Conservation (phyloP, 2,797 vertebrate genomes). For the Tapirus indicus region DNA sequence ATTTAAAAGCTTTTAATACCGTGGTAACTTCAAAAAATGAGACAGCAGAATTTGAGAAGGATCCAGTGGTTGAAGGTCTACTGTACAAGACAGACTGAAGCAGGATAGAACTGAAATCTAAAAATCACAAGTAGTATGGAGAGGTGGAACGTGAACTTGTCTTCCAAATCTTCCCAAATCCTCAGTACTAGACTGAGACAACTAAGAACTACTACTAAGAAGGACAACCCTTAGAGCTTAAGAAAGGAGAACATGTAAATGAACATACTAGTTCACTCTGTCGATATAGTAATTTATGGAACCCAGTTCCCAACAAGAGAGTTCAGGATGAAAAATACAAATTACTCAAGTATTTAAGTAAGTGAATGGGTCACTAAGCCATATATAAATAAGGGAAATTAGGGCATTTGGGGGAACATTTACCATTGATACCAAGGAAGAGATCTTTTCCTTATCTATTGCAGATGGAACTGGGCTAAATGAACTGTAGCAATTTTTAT, state of each 20-base stretch:
- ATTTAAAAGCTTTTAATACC: background rate
- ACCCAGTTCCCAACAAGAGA: background rate
- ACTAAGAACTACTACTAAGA: background rate
- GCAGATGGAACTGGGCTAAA: background rate
- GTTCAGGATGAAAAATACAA: conserved; percentile 8
- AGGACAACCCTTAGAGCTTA: background rate
- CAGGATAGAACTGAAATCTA: conserved; percentile 12
- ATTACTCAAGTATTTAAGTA: background rate
- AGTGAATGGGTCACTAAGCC: background rate
- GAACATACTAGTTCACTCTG: background rate
- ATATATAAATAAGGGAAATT: background rate
- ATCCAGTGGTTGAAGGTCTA: background rate
- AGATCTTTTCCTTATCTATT: background rate
- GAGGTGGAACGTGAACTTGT: background rate
- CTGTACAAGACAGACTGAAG: background rate
- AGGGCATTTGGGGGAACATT: background rate
- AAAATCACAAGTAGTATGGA: background rate
- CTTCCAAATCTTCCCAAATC: background rate
- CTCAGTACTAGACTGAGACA: background rate
- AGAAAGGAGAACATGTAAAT: background rate
- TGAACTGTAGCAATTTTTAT: background rate
- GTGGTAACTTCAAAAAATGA: background rate
- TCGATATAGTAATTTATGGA: background rate
- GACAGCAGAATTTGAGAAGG: background rate
- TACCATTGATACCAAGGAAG: background rate